Evolutionary conservation across 1,140 invertebrate genomes (phyloP).

Genomic region (Neotoxoptera formosana): DNA sequence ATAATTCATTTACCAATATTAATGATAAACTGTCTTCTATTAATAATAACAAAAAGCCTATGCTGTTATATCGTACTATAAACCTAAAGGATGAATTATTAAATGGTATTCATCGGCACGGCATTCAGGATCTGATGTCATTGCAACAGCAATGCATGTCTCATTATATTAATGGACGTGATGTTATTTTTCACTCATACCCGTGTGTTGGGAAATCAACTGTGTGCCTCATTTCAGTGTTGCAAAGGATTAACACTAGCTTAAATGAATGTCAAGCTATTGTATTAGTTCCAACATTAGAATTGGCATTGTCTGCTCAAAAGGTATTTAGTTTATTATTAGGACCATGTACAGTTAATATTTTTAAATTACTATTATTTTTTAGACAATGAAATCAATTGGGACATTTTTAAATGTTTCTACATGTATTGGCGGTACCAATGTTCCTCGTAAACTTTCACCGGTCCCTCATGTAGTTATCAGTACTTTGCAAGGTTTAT

Average conservation of each 20-base stretch:
- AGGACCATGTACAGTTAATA: neutral
- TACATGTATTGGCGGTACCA: conserved; percentile 39
- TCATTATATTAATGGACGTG: conserved; percentile 5
- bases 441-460: conserved; percentile 44
- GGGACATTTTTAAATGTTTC: conserved; percentile 44
- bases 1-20: neutral
- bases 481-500: conserved; percentile 21
- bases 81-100: conserved; percentile 14
- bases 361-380: neutral
- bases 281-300: conserved; percentile 75
- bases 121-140: neutral
- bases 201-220: conserved; percentile 46
- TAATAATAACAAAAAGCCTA: neutral
- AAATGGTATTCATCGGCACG: conserved; percentile 15
- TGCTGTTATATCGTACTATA: neutral
- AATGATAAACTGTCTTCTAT: neutral
- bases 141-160: neutral
- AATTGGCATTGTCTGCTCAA: conserved; percentile 73
- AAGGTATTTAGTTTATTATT: conserved; percentile 16
- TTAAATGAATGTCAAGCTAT: conserved; percentile 72
- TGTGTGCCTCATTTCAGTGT: conserved; percentile 34
- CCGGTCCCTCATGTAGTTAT: conserved; percentile 42
- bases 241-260: conserved; percentile 64
- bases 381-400: conserved; percentile 45
- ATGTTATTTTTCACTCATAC: conserved; percentile 33